Evolutionary conservation across 2,113 vertebrate genomes (phyloP).

Genomic region (Lipotes vexillifer): DNA sequence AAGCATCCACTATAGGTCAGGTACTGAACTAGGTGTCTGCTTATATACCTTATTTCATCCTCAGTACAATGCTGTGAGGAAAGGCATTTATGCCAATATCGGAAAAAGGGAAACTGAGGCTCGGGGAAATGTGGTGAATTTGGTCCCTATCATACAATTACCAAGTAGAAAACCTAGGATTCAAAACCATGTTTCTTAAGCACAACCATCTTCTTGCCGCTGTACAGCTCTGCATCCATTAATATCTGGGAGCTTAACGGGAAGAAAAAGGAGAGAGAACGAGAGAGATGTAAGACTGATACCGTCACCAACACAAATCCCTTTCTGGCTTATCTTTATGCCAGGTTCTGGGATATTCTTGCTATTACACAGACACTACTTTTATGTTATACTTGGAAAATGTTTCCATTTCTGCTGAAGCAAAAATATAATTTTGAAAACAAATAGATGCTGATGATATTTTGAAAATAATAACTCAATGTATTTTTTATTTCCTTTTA

Average conservation of each 20-base stretch:
- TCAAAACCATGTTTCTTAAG: neutral
- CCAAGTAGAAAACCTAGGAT: neutral
- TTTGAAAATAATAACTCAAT: slow-evolving; percentile 33
- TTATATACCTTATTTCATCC: neutral
- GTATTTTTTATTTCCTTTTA: neutral
- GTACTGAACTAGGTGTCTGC: neutral
- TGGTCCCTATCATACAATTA: neutral
- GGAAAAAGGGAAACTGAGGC: neutral
- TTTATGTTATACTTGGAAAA: neutral
- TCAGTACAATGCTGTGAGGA: neutral
- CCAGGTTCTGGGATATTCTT: neutral
- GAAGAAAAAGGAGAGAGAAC: neutral
- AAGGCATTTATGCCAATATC: neutral
- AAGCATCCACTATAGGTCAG: neutral
- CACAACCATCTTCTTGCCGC: neutral
- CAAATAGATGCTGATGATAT: neutral
- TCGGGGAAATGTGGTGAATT: neutral
- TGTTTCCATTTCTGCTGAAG: neutral
- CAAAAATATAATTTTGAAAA: slow-evolving; percentile 30
- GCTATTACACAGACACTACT: neutral
- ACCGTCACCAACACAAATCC: neutral
- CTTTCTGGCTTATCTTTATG: neutral
- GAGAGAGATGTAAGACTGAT: neutral
- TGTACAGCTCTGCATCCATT: neutral
- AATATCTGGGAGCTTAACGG: neutral